Evolutionary conservation across 2,888 invertebrate genomes (phyloP).

Genomic region (Stenchaetothrips biformis): DNA sequence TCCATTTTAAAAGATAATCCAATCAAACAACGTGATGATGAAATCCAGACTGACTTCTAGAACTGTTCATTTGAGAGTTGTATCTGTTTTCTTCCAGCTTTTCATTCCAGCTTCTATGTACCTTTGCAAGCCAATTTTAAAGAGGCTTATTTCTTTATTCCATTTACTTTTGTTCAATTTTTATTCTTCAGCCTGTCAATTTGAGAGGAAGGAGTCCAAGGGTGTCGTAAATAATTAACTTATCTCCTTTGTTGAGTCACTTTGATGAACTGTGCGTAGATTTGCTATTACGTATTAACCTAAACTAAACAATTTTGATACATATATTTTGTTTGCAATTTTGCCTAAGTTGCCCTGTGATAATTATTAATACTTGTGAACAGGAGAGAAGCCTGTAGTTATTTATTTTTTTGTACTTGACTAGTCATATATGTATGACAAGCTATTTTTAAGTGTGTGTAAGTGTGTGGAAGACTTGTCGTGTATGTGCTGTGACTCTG

Average conservation of each 20-base stretch:
- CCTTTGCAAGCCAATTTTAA: background rate
- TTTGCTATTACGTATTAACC: too few relatives aligned
- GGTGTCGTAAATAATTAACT: too few relatives aligned
- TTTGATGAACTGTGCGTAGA: too few relatives aligned
- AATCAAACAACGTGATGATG: slow-evolving; percentile 2
- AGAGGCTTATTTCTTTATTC: background rate
- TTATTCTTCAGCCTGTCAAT: background rate
- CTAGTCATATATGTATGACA: background rate
- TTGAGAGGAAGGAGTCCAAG: too few relatives aligned
- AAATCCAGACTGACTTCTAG: background rate
- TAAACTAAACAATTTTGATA: background rate
- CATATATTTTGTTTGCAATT: background rate
- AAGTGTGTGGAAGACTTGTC: too few relatives aligned
- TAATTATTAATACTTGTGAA: background rate
- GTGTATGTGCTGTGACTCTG: too few relatives aligned
- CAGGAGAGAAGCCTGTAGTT: too few relatives aligned
- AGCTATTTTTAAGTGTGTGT: background rate
- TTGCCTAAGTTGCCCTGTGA: background rate
- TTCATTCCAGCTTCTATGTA: background rate
- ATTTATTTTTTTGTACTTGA: background rate
- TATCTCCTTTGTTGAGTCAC: too few relatives aligned
- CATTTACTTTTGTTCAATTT: background rate
- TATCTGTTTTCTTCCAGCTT: background rate
- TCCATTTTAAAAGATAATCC: slow-evolving; percentile 76
- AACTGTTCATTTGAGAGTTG: background rate